phyloP scores from a whole-genome alignment of 2,797 vertebrate genomes.

The Ptychadena robeensis region DNA sequence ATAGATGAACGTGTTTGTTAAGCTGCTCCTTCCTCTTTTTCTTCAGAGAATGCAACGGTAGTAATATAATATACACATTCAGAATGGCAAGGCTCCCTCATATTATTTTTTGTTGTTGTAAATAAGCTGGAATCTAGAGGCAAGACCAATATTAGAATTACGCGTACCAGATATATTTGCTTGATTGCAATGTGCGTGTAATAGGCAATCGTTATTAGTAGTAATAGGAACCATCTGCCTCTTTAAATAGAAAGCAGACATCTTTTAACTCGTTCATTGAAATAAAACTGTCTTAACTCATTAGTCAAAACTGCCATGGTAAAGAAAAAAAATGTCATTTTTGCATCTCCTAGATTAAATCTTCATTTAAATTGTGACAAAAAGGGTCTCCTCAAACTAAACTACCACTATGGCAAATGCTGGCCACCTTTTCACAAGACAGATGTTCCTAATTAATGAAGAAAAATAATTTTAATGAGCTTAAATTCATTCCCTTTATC shows the following conservation, averaged over 20 bases:
- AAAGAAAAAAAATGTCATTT: background rate
- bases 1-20: background rate
- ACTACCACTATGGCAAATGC: conserved; percentile 49
- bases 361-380: conserved; percentile 49
- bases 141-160: background rate
- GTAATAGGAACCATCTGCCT: conserved; percentile 46
- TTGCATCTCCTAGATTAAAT: conserved; percentile 42
- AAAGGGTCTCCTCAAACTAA: conserved; percentile 40
- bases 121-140: background rate
- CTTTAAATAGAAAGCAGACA: conserved; percentile 10
- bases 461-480: conserved; percentile 58
- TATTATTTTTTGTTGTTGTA: too few species aligned
- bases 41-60: background rate
- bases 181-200: conserved; percentile 5
- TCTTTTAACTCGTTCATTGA: conserved; percentile 9
- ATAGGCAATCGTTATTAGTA: conserved; percentile 7
- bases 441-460: conserved; percentile 62
- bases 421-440: conserved; percentile 54
- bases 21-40: background rate
- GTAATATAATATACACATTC: too few species aligned
- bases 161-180: background rate
- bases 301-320: conserved; percentile 4
- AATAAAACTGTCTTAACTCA: conserved; percentile 29
- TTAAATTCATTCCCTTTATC: conserved; percentile 27
- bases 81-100: too few species aligned